A percentile compares a stretch with the other conserved stretches of the same genome.
Evolutionary conservation across 1,140 invertebrate genomes (phyloP).

Genomic region (Heterodera schachtii): DNA sequence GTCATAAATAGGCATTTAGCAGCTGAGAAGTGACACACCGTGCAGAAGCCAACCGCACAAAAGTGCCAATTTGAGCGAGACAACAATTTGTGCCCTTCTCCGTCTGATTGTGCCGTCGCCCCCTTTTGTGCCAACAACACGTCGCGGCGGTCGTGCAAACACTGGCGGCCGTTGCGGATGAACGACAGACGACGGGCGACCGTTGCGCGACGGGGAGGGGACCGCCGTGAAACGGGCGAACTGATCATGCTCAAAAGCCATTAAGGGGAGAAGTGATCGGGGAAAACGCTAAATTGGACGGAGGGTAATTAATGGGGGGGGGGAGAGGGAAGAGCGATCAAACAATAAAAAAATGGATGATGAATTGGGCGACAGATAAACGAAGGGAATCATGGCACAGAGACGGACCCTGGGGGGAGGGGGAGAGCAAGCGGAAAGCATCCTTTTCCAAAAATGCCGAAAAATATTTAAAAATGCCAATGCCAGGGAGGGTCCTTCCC

Average conservation of each 20-base stretch:
- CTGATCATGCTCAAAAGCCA: slow-evolving; percentile 30
- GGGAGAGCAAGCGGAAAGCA: too few relatives aligned
- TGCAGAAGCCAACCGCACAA: slow-evolving; percentile 26
- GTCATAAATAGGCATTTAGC: background rate
- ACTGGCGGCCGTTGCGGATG: background rate
- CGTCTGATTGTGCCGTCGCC: background rate
- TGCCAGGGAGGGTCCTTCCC: too few relatives aligned
- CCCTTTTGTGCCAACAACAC: background rate
- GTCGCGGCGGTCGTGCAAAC: background rate
- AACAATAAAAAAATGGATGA: background rate
- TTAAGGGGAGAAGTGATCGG: background rate
- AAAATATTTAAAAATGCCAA: too few relatives aligned
- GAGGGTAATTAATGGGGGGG: background rate
- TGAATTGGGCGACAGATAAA: too few relatives aligned
- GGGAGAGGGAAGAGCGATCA: background rate
- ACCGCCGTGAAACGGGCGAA: slow-evolving; percentile 14
- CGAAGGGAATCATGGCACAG: too few relatives aligned
- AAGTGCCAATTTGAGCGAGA: slow-evolving; percentile 25
- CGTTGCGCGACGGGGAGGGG: background rate
- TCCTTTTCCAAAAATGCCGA: too few relatives aligned
- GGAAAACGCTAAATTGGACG: background rate
- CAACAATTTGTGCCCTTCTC: background rate
- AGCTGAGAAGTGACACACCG: background rate
- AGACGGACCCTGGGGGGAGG: too few relatives aligned
- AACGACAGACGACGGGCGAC: background rate